Evolutionary conservation across 2,113 vertebrate genomes (phyloP).

Genomic region (Cyanoramphus novaezelandiae): DNA sequence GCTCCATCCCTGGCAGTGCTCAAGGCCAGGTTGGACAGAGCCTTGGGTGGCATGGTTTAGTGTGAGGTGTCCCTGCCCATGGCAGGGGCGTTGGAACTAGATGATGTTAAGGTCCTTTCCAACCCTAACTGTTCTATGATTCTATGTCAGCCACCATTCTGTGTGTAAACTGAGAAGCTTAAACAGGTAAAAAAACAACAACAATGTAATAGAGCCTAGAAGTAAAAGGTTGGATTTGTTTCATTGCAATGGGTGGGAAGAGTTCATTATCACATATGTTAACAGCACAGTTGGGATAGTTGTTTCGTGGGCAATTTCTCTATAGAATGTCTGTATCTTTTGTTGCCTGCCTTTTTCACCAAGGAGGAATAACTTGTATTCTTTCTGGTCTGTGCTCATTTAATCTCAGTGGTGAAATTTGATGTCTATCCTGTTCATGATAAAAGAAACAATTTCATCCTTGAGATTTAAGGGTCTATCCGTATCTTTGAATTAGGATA

Average conservation of each 20-base stretch:
- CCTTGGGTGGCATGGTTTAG: too few relatives aligned
- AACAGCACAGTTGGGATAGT: background rate
- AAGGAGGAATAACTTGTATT: background rate
- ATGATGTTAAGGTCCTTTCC: too few relatives aligned
- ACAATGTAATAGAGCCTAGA: background rate
- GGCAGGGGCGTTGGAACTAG: too few relatives aligned
- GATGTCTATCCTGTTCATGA: background rate
- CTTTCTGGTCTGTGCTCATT: background rate
- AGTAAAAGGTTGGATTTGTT: background rate
- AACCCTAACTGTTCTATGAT: too few relatives aligned
- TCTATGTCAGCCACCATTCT: background rate
- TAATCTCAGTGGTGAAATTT: background rate
- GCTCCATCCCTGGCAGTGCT: too few relatives aligned
- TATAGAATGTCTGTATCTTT: background rate
- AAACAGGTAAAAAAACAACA: background rate
- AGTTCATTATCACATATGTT: background rate
- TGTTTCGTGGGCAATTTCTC: background rate
- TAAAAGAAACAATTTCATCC: background rate
- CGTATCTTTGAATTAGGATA: background rate
- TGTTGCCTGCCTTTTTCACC: background rate
- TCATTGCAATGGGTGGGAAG: background rate
- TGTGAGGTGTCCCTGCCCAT: too few relatives aligned
- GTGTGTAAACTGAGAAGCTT: background rate
- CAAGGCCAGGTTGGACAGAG: too few relatives aligned
- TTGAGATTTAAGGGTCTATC: background rate